A percentile compares a stretch with the other conserved stretches of the same genome.
Evolutionary conservation across 2,113 vertebrate genomes (phyloP).

Genomic region (Columbina picui): DNA sequence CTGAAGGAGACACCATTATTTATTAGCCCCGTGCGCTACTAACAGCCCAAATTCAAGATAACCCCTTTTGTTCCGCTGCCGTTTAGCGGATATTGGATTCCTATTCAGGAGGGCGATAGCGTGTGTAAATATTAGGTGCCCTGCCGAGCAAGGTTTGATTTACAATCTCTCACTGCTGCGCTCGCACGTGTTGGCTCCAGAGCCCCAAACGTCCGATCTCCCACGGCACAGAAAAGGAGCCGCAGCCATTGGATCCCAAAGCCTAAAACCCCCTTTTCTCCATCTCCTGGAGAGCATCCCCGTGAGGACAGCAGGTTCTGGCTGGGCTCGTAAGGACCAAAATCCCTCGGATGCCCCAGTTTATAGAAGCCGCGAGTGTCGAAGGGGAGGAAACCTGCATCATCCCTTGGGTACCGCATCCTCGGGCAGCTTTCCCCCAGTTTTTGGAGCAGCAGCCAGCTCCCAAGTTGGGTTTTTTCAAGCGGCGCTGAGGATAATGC

Average conservation of each 20-base stretch:
- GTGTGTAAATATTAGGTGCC: constrained; percentile 50
- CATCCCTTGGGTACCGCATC: neutral
- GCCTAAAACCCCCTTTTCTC: neutral
- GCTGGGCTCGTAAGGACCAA: neutral
- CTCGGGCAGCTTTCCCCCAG: neutral
- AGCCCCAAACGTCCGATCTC: neutral
- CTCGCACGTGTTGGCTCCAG: neutral
- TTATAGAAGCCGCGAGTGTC: fast-evolving
- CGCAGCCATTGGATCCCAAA: neutral
- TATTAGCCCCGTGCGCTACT: neutral
- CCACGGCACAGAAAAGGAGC: neutral
- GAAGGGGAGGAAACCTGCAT: neutral
- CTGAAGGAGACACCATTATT: neutral
- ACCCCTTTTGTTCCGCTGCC: neutral
- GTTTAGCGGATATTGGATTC: neutral
- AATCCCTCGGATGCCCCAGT: neutral
- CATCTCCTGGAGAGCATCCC: fast-evolving
- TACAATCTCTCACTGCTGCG: neutral
- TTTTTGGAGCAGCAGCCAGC: neutral
- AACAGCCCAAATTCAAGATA: neutral
- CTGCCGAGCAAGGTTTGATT: neutral
- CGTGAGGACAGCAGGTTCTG: fast-evolving
- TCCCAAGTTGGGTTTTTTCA: neutral
- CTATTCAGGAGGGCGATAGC: neutral
- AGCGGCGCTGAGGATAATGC: neutral